Evolutionary conservation across 1,140 invertebrate genomes (phyloP).

Genomic region (Hyles vespertilio): DNA sequence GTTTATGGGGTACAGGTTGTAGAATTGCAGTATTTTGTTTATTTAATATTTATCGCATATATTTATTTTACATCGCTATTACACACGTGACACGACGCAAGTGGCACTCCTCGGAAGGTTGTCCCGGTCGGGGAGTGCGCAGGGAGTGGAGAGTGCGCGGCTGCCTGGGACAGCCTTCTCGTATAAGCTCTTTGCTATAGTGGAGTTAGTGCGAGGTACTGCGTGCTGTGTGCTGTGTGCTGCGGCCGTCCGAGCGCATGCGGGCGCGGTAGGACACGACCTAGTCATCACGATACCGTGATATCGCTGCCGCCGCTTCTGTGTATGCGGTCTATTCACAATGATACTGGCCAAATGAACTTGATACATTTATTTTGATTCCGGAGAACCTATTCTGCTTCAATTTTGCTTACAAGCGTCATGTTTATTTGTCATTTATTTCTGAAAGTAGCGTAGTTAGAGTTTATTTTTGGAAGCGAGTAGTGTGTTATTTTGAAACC

Average conservation of each 20-base stretch:
- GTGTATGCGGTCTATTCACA: constrained; percentile 55
- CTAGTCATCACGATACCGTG: not conserved
- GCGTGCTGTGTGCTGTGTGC: constrained; percentile 37
- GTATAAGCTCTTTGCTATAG: constrained; percentile 35
- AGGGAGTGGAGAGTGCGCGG: constrained; percentile 56
- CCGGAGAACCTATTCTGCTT: constrained; percentile 76
- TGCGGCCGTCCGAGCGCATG: not conserved
- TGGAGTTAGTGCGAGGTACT: constrained; percentile 36
- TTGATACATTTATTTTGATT: constrained; percentile 70
- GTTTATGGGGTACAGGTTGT: constrained; percentile 73
- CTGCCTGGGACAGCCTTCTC: constrained; percentile 70
- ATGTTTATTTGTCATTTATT: constrained; percentile 70
- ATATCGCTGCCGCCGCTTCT: constrained; percentile 39
- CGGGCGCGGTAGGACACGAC: not conserved
- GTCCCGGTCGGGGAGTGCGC: constrained; percentile 67
- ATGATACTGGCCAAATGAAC: constrained; percentile 72
- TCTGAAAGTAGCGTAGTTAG: constrained; percentile 58
- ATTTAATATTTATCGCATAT: constrained; percentile 72
- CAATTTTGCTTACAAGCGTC: constrained; percentile 71
- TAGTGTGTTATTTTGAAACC: constrained; percentile 69
- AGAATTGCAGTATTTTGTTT: constrained; percentile 64
- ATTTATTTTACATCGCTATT: constrained; percentile 57
- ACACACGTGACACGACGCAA: constrained; percentile 33
- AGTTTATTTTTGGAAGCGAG: constrained; percentile 63
- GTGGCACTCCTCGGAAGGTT: constrained; percentile 72